Evolutionary conservation across 1,140 invertebrate species (phyloP).

Genomic region (Drosophila lini): DNA sequence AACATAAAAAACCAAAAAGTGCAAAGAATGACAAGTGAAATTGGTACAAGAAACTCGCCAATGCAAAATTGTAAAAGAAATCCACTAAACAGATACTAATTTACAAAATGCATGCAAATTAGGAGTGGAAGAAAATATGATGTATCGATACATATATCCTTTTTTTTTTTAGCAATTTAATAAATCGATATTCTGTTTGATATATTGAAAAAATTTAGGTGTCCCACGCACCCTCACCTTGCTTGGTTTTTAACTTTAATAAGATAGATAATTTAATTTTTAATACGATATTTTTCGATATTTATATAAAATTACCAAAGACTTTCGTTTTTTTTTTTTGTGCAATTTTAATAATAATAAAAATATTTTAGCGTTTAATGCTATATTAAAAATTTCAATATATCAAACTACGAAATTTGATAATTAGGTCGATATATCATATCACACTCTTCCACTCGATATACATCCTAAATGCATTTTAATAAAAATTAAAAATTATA

Average conservation of each 20-base stretch:
- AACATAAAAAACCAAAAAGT: constrained; percentile 12
- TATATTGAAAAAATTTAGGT: not conserved
- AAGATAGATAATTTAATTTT: too few relatives aligned
- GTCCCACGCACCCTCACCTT: too few relatives aligned
- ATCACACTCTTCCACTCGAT: not conserved
- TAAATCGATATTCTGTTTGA: not conserved
- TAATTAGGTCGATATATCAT: not conserved
- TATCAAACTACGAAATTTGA: not conserved
- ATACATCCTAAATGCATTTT: constrained; percentile 4
- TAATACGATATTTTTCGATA: too few relatives aligned
- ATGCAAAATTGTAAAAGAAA: constrained; percentile 16
- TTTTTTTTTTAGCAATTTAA: too few relatives aligned
- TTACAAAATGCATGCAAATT: constrained; percentile 25
- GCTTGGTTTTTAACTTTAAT: too few relatives aligned
- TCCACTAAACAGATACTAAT: not conserved
- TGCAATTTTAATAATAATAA: too few relatives aligned
- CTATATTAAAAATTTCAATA: not conserved
- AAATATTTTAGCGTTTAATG: not conserved
- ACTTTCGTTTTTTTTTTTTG: too few relatives aligned
- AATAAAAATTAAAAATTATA: not conserved
- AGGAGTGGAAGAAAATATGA: not conserved
- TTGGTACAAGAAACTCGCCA: not conserved
- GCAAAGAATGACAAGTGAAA: constrained; percentile 4
- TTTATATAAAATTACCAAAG: too few relatives aligned
- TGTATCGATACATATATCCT: not conserved